These are phyloP conservation scores for Acleris emargana DNA, from an alignment of 2,888 invertebrate genomes.

Conservation along the genomic window DNA sequence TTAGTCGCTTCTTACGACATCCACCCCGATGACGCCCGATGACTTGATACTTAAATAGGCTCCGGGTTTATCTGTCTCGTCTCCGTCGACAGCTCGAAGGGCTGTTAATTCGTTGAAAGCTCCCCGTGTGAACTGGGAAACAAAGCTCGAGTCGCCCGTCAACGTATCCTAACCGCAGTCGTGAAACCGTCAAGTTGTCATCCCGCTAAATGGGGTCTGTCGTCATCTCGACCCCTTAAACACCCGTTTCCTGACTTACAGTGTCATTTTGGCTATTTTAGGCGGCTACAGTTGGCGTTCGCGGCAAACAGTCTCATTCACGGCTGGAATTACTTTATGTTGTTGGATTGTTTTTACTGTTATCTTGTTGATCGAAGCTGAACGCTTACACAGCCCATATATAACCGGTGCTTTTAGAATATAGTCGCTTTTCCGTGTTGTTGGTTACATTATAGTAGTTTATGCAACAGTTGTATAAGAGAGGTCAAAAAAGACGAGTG, in stretches of 20 bases:
- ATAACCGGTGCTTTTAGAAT: background rate
- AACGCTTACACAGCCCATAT: background rate
- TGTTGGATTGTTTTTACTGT: constrained; percentile 6
- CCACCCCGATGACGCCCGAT: no score
- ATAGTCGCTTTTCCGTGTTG: constrained; percentile 5
- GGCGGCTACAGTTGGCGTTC: constrained; percentile 50
- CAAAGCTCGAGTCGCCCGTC: constrained; percentile 57
- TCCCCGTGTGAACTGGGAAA: constrained; percentile 67
- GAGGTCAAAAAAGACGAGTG: no score
- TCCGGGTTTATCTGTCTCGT: constrained; percentile 9
- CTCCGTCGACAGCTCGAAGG: constrained; percentile 43
- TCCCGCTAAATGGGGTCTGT: constrained; percentile 75
- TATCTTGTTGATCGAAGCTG: constrained; percentile 14
- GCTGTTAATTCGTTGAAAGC: constrained; percentile 61
- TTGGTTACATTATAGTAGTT: background rate
- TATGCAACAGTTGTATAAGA: no score
- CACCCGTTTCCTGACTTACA: constrained; percentile 68
- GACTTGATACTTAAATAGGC: constrained; percentile 24
- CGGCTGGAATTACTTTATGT: constrained; percentile 25
- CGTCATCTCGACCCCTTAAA: constrained; percentile 73
- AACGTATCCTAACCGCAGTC: constrained; percentile 57
- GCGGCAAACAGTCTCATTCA: constrained; percentile 30
- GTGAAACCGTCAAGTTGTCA: constrained; percentile 74
- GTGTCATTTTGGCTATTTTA: constrained; percentile 50
- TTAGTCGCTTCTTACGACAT: no score